These are phyloP conservation scores for Syngnathus floridae DNA, from an alignment of 2,113 vertebrate genomes.

Conservation along the genomic window DNA sequence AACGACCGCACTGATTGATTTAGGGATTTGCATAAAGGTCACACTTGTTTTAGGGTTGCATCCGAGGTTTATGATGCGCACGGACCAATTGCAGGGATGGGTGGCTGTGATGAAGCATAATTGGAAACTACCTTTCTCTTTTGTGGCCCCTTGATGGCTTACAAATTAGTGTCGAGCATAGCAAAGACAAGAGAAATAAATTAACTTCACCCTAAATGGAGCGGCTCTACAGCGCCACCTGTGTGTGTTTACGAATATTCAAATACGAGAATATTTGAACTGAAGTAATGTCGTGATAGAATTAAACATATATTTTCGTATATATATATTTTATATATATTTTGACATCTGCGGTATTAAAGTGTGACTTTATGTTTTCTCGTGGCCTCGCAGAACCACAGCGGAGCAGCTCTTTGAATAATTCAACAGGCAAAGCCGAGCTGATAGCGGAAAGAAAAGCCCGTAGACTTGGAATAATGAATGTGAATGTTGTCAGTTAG, in stretches of 20 bases:
- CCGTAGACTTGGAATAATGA: conserved; percentile 27
- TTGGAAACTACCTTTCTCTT: conserved; percentile 52
- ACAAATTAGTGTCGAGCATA: conserved; percentile 42
- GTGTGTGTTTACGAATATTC: not conserved
- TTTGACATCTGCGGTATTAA: not conserved
- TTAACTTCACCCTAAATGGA: conserved; percentile 20
- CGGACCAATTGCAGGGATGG: conserved; percentile 58
- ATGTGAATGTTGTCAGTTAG: conserved; percentile 31
- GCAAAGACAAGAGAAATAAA: conserved; percentile 35
- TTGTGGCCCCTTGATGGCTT: conserved; percentile 44
- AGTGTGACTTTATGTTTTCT: not conserved
- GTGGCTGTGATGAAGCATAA: conserved; percentile 54
- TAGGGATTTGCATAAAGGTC: conserved; percentile 65
- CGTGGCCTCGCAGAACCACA: not conserved
- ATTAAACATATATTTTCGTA: not conserved
- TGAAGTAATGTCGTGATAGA: not conserved
- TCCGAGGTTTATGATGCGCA: conserved; percentile 55
- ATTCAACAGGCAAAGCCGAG: conserved; percentile 24
- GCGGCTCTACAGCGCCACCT: not conserved
- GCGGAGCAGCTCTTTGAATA: conserved; percentile 22
- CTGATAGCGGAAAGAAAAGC: conserved; percentile 24
- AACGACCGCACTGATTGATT: conserved; percentile 58
- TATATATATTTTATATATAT: not conserved
- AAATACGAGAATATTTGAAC: not conserved
- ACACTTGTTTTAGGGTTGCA: conserved; percentile 54